These are phyloP conservation scores for Leucoptera coffeella DNA, from an alignment of 2,888 invertebrate genomes.

Conservation along the genomic window DNA sequence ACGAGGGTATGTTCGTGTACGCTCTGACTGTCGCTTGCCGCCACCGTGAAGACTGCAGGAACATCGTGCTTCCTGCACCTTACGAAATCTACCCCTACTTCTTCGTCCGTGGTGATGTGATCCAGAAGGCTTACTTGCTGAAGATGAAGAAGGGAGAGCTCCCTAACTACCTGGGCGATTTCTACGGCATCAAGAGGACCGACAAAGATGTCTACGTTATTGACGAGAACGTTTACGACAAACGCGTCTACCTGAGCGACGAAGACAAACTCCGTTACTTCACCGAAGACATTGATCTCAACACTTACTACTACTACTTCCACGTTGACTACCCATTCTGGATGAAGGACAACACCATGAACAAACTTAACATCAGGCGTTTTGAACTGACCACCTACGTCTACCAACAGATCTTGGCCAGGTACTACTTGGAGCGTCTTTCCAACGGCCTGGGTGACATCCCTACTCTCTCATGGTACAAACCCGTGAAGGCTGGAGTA, in stretches of 20 bases:
- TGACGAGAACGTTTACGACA: conserved; percentile 60
- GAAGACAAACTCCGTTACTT: conserved; percentile 58
- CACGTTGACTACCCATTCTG: conserved; percentile 59
- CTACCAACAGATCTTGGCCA: conserved; percentile 62
- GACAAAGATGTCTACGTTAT: conserved; percentile 53
- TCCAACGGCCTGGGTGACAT: conserved; percentile 41
- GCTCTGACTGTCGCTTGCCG: conserved; percentile 45
- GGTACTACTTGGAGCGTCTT: conserved; percentile 49
- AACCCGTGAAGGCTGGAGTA: conserved; percentile 40
- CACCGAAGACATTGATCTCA: conserved; percentile 60
- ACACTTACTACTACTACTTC: conserved; percentile 57
- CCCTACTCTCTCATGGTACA: conserved; percentile 34
- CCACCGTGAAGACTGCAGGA: conserved; percentile 43
- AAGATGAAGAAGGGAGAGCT: conserved; percentile 42
- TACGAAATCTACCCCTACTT: conserved; percentile 60
- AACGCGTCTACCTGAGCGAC: conserved; percentile 38
- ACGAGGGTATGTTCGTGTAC: conserved; percentile 54
- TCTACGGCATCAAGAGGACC: conserved; percentile 41
- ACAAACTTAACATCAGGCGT: conserved; percentile 25
- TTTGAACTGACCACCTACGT: conserved; percentile 54
- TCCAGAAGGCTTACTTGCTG: conserved; percentile 47
- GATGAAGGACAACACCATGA: conserved; percentile 40
- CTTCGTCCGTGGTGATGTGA: conserved; percentile 62
- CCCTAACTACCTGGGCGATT: conserved; percentile 41
- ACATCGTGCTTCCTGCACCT: conserved; percentile 46